phyloP scores from a whole-genome alignment of 2,113 vertebrate species.

The Cochlearius cochlearius region DNA sequence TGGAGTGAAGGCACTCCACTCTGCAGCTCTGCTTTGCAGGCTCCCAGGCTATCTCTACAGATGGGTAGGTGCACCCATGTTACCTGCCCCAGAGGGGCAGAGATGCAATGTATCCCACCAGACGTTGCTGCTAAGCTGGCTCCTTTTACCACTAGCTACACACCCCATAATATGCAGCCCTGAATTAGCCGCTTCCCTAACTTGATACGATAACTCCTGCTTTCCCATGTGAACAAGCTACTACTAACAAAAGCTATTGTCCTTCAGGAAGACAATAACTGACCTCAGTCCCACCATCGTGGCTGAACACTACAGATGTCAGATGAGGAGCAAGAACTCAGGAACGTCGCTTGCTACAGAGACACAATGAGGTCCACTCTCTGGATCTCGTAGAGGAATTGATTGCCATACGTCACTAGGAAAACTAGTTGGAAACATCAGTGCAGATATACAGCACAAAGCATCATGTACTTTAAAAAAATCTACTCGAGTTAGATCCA shows the following conservation, averaged over 20 bases:
- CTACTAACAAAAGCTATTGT: not conserved
- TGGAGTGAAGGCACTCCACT: not conserved
- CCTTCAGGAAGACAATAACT: not conserved
- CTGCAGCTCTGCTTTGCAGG: not conserved
- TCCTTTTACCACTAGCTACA: not conserved
- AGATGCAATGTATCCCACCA: not conserved
- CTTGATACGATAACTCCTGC: not conserved
- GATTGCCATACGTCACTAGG: not conserved
- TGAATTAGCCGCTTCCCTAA: not conserved
- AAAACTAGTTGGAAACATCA: conserved; percentile 11
- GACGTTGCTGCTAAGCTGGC: not conserved
- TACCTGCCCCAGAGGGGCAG: not conserved
- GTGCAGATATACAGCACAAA: not conserved
- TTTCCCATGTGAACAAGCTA: not conserved
- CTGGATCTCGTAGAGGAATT: not conserved
- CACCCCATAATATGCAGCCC: not conserved
- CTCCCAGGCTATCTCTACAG: not conserved
- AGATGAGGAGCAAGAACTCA: not conserved
- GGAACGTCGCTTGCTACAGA: not conserved
- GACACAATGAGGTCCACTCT: not conserved
- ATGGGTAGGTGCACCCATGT: no score
- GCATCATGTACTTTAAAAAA: not conserved
- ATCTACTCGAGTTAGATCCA: not conserved
- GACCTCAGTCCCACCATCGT: not conserved
- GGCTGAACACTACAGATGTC: fast-evolving